Conservation (phyloP, 2,888 invertebrate species). For the Petrolisthes manimaculis region DNA sequence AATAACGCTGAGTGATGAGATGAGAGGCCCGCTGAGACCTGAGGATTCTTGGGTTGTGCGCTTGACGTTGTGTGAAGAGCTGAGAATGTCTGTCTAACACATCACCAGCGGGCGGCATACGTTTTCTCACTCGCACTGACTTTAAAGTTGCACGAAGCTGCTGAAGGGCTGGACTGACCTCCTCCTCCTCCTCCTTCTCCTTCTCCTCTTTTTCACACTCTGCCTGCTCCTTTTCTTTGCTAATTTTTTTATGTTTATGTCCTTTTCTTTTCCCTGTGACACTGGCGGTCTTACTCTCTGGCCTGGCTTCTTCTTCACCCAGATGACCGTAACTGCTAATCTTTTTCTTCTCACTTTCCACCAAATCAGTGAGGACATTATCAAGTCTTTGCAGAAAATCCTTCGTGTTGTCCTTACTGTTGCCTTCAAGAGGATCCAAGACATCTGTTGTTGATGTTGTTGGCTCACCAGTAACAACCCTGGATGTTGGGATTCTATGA, state of each 20-base stretch:
- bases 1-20: constrained; percentile 39
- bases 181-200: constrained; percentile 14
- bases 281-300: background rate
- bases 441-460: too few relatives aligned
- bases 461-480: background rate
- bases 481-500: constrained; percentile 4
- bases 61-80: constrained; percentile 37
- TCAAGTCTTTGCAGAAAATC: constrained; percentile 44
- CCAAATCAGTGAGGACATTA: constrained; percentile 46
- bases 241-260: constrained; percentile 21
- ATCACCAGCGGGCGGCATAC: constrained; percentile 21
- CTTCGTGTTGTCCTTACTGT: constrained; percentile 38
- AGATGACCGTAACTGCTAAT: constrained; percentile 44
- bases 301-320: background rate
- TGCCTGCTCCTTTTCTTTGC: constrained; percentile 2
- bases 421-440: constrained; percentile 7
- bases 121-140: constrained; percentile 41
- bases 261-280: background rate
- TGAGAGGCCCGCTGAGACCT: constrained; percentile 43
- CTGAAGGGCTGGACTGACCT: constrained; percentile 35
- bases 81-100: constrained; percentile 40
- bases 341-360: constrained; percentile 49
- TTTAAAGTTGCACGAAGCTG: constrained; percentile 43
- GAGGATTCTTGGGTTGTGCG: constrained; percentile 49
- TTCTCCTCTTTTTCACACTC: too few relatives aligned